These are phyloP conservation scores for Cryptus viduatorius DNA, from an alignment of 2,888 invertebrate genomes.

Conservation along the genomic window DNA sequence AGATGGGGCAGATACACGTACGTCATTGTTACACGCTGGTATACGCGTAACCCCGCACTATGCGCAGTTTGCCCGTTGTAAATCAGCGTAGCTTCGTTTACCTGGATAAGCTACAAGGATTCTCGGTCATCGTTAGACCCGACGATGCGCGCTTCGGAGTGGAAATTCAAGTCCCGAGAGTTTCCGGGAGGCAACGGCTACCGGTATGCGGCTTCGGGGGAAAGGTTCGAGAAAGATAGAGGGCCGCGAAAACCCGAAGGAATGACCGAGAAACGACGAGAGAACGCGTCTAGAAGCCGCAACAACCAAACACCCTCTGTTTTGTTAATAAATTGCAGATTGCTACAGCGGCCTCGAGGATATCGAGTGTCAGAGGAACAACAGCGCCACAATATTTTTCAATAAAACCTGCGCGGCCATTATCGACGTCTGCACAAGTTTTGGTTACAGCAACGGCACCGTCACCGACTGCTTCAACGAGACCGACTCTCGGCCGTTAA, in stretches of 20 bases:
- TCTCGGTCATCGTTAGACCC: slow-evolving; percentile 64
- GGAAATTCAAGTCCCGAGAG: slow-evolving; percentile 62
- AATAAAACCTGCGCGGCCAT: slow-evolving; percentile 86
- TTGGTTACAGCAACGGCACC: slow-evolving; percentile 84
- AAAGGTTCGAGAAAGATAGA: background rate
- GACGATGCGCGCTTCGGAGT: slow-evolving; percentile 26
- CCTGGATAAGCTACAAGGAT: slow-evolving; percentile 52
- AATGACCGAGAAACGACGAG: background rate
- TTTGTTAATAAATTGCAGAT: slow-evolving; percentile 83
- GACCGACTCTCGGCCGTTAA: slow-evolving; percentile 84
- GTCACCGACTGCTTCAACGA: slow-evolving; percentile 85
- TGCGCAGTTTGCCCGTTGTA: slow-evolving; percentile 29
- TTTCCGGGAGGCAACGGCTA: slow-evolving; percentile 44
- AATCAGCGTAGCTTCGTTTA: slow-evolving; percentile 54
- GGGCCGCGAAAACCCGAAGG: slow-evolving; percentile 12
- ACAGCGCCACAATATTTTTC: slow-evolving; percentile 86
- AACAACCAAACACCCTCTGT: slow-evolving; percentile 20
- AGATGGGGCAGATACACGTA: background rate
- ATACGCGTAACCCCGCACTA: background rate
- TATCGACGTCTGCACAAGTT: slow-evolving; percentile 85
- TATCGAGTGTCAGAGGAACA: slow-evolving; percentile 85
- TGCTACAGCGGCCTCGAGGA: slow-evolving; percentile 90
- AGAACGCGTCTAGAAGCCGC: background rate
- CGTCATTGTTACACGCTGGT: background rate
- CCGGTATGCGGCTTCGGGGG: background rate